A percentile compares a stretch with the other conserved stretches of the same genome.
Conservation (phyloP, 2,113 vertebrate genomes). For the Sebastes fasciatus region DNA sequence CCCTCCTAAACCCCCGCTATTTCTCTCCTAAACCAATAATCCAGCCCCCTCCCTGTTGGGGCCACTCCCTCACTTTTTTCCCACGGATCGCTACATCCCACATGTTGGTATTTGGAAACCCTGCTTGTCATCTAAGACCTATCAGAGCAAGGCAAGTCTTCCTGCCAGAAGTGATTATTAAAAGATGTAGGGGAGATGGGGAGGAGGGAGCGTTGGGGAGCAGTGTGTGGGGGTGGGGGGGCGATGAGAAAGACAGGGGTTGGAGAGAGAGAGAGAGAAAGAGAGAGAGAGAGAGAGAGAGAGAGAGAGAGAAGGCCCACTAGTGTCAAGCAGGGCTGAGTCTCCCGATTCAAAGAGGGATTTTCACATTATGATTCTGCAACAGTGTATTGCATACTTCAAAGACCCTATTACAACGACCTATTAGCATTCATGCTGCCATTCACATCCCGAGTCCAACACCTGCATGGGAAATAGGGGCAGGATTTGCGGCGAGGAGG, state of each 20-base stretch:
- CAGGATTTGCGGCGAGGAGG: constrained; percentile 79
- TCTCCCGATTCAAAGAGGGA: constrained; percentile 81
- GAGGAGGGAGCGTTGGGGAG: constrained; percentile 10
- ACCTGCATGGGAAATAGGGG: constrained; percentile 85
- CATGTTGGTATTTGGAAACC: constrained; percentile 74
- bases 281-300: constrained; percentile 1
- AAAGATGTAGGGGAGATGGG: constrained; percentile 67
- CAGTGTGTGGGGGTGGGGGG: background rate
- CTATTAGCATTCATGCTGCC: constrained; percentile 88
- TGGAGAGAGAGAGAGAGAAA: constrained; percentile 8
- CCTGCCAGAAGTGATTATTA: constrained; percentile 76
- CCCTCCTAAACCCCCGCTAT: constrained; percentile 40
- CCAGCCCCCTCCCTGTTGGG: constrained; percentile 64
- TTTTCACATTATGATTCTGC: constrained; percentile 85
- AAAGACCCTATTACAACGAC: constrained; percentile 85
- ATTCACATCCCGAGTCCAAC: constrained; percentile 81
- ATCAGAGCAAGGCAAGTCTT: constrained; percentile 69
- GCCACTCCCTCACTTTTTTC: constrained; percentile 72
- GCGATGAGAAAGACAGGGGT: constrained; percentile 46
- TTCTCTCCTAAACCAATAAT: constrained; percentile 78
- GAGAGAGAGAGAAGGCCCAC: constrained; percentile 5
- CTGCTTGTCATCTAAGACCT: constrained; percentile 72
- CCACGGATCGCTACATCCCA: constrained; percentile 75
- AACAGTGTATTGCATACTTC: constrained; percentile 85
- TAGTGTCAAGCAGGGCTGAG: constrained; percentile 69